Base-by-base conservation (phyloP, 1,140 invertebrate genomes). In the Aphaenogaster rudis region DNA sequence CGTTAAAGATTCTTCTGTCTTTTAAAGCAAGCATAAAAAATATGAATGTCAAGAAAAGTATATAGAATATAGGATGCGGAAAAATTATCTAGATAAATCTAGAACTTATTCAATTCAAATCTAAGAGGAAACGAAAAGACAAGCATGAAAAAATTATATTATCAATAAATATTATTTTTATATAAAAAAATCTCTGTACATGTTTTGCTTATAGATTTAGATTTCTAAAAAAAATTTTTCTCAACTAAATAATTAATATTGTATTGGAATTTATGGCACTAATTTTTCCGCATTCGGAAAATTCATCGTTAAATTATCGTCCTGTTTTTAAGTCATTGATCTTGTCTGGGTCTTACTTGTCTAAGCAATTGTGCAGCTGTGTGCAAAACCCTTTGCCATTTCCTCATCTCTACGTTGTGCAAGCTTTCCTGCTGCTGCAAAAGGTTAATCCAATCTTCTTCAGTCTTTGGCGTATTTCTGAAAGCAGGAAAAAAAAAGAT, bases 401-500 rank as follows among this genome's bases (percentile, higher is more conserved):
- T 97, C 71, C 97, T 96, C 91, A 98, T 96, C 94, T 98, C 97
- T 61, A 96, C 95, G 63, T 97, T 96, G 95, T 98, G 97, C 45
- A 98, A 95, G 48, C 96, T 96, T 94, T 98, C 97, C 95, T 98
- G 98, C 69, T 97, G 96, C 92, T 97, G 97, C 63, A 98, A 94
- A 71, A 98, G 94, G 87, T 96, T 95, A 59, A 97, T 96, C 97
- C 97, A 98, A 92, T 98, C 97, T 92, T 98, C 97, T 93, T 97
- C 96, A 86, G 96, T 96, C 90, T 97, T 96, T 69, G 97, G 97
- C 33, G 96, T 96, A 88, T 96, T 95, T 86, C 96, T 97, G 69
- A 82, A 91, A 92, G 9, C 2, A 39, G 7, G 28, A 64, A 89
- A 54, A 90, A 64, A 64, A 89, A 50, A 90, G 64, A 88, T 0